Evolutionary conservation across 2,888 invertebrate species (phyloP), one percentile per base, ranked within the genome.

Genomic region (Mongoloraphidia duomilia): DNA sequence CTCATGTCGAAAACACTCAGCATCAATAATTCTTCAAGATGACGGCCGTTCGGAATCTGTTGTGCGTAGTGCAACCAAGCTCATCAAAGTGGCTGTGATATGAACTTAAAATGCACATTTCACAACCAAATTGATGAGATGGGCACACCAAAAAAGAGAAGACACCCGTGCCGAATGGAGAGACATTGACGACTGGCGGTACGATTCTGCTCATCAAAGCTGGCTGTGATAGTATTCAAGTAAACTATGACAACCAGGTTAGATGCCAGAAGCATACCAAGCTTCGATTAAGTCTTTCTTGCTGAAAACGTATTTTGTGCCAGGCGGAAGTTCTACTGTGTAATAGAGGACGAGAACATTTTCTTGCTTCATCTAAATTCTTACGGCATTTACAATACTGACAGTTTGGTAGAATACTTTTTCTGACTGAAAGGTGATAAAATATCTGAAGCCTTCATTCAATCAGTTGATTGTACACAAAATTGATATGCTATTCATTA

Each of bases 11-110:
- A 50, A 45, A 38, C 33, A 44, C n/a, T n/a, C n/a, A 45, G 50
- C 37, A n/a, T 34, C 26, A 44, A 11, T 13, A n/a, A 40, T 12
- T 13, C n/a, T 41, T 41, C 26, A 26, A 12, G 45, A 3, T 3
- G 26, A n/a, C 39, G 37, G 10, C 34, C 41, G 33, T 13, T 36
- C 12, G 34, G 34, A 40, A 13, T 41, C 37, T 40, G 35, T 11
- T 13, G 35, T 42, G 17, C 5, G 42, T 43, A 12, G 45, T 63
- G 60, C 68, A 72, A 26, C 79, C 79, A 75, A 84, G 82, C 82
- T 84, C 84, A 86, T 89, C 90, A 91, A 92, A 91, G 87, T 89
- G 90, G 91, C 92, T 92, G 91, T 92, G 92, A 92, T 91, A 90
- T 86, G 90, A 79, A 63, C 64, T 58, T 58, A 65, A 68, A 67